Evolutionary conservation across 1,140 invertebrate genomes (phyloP), one percentile per base, ranked within the genome.

Genomic region (Listronotus oregonensis): DNA sequence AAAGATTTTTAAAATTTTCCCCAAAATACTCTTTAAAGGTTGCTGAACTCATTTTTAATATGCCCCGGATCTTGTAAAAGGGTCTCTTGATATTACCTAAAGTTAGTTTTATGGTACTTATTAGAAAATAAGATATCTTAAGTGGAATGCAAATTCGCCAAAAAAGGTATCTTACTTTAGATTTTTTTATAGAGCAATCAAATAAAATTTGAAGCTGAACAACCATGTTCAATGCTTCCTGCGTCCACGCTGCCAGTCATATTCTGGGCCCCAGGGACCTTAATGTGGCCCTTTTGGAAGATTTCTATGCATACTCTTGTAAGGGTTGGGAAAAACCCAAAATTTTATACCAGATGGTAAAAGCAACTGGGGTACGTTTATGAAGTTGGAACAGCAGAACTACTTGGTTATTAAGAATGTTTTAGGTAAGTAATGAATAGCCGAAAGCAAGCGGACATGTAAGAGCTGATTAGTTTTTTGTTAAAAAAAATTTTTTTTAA

Each of bases 291-390:
- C 96, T 96, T 0, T 99, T 96, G 78, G 85, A 94, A 8, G 94
- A 99, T 80, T 99, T 98, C 81, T 99, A 97, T 79, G 84, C 91
- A 57, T 98, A 92, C 79, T 87, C 96, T 0, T 98, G 96, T 75
- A 95, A 95, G 12, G 91, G 92, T 0, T 98, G 95, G 95, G 88
- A 96, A 21, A 72, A 96, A 97, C 81, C 93, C 94, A n/a, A n/a
- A n/a, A n/a, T n/a, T n/a, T n/a, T 0, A 92, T 97, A 64, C 96
- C 96, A 0, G 90, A 91, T 78, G 92, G 89, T n/a, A 92, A 94
- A 76, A 90, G 90, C n/a, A 90, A 88, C 52, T 97, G 95, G 95
- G 93, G 93, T 15, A 96, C 94, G n/a, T 97, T 97, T 79, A 90
- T 90, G 44, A 95, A 96, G 78, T 83, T 98, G 44, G 93, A 95